These are phyloP conservation scores for Gobius niger DNA, from an alignment of 2,113 vertebrate genomes.

Conservation along the genomic window DNA sequence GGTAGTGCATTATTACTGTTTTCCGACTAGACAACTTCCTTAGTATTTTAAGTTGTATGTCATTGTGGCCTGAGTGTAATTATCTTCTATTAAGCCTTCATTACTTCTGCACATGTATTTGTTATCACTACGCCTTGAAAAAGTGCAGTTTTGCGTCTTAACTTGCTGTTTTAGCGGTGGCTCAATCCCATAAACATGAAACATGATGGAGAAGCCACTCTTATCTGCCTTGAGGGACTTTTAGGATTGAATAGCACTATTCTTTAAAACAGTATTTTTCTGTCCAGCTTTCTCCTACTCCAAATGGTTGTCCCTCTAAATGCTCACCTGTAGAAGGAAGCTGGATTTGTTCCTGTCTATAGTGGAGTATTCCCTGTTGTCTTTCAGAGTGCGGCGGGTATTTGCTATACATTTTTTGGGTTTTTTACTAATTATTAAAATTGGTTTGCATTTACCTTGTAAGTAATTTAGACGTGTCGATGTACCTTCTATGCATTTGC, in stretches of 20 bases:
- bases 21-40: constrained; percentile 13
- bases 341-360: constrained; percentile 31
- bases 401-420: constrained; percentile 33
- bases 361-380: constrained; percentile 32
- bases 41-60: constrained; percentile 33
- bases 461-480: constrained; percentile 57
- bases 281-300: constrained; percentile 42
- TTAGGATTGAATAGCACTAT: constrained; percentile 28
- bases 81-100: constrained; percentile 14
- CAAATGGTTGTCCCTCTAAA: constrained; percentile 13
- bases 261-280: constrained; percentile 44
- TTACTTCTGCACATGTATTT: constrained; percentile 26
- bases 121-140: constrained; percentile 45
- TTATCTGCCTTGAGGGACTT: constrained; percentile 47
- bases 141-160: constrained; percentile 30
- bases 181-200: constrained; percentile 14
- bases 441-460: constrained; percentile 51
- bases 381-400: constrained; percentile 19
- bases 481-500: constrained; percentile 63
- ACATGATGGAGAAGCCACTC: constrained; percentile 4
- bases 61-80: constrained; percentile 30
- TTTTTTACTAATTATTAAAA: constrained; percentile 46
- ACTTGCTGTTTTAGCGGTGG: constrained; percentile 24
- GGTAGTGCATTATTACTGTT: constrained; percentile 7
- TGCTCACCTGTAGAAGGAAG: constrained; percentile 31